phyloP scores from a whole-genome alignment of 2,888 invertebrate genomes.

The Entomobrya multifasciata region DNA sequence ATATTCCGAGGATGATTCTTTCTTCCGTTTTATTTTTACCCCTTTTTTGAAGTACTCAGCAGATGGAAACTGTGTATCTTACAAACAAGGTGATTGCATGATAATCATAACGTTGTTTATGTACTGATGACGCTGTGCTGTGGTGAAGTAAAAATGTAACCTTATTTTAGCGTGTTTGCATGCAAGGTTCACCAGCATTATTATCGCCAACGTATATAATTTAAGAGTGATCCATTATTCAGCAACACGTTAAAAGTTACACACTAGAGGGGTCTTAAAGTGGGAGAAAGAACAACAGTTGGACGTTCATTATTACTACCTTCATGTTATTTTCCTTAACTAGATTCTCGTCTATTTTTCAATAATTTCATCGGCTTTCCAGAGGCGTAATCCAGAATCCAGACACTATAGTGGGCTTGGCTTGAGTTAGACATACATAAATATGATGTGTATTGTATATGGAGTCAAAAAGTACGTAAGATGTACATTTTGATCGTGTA shows the following conservation, averaged over 20 bases:
- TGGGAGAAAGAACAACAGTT: slow-evolving; percentile 42
- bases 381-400: not conserved
- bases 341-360: slow-evolving; percentile 57
- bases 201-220: slow-evolving; percentile 28
- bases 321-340: slow-evolving; percentile 56
- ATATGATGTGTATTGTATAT: not conserved
- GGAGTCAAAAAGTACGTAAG: no score
- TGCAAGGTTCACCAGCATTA: slow-evolving; percentile 22
- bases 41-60: not conserved
- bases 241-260: slow-evolving; percentile 56
- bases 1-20: slow-evolving; percentile 43
- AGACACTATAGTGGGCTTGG: no score
- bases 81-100: slow-evolving; percentile 66
- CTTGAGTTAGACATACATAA: no score
- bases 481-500: no score
- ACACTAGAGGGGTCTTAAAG: slow-evolving; percentile 53
- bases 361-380: slow-evolving; percentile 26
- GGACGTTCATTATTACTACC: slow-evolving; percentile 49
- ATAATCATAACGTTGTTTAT: slow-evolving; percentile 49
- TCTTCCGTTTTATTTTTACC: slow-evolving; percentile 50
- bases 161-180: slow-evolving; percentile 19
- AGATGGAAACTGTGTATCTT: slow-evolving; percentile 63
- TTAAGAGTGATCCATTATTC: slow-evolving; percentile 63
- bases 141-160: slow-evolving; percentile 42
- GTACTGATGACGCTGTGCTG: not conserved